phyloP scores from a whole-genome alignment of 2,888 invertebrate species.

The Cephus nigrinus region DNA sequence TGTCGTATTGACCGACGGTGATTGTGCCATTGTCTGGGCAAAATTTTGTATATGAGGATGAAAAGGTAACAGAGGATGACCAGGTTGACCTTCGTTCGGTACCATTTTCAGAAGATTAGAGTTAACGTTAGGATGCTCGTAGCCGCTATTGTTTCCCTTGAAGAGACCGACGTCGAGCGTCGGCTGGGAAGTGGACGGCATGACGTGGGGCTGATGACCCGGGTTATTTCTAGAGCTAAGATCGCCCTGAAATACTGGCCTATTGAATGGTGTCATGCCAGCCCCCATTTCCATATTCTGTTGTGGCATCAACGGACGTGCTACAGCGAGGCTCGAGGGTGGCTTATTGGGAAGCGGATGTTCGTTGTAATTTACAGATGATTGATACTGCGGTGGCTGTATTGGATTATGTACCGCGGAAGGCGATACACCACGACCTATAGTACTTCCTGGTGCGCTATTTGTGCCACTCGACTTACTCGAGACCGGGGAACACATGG shows the following conservation, averaged over 20 bases:
- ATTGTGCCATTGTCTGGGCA: slow-evolving; percentile 54
- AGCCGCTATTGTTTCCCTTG: slow-evolving; percentile 48
- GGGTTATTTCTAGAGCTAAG: slow-evolving; percentile 44
- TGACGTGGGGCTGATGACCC: slow-evolving; percentile 47
- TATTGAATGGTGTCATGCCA: slow-evolving; percentile 49
- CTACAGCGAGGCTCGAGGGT: slow-evolving; percentile 58
- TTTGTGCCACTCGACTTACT: slow-evolving; percentile 71
- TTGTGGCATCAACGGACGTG: slow-evolving; percentile 57
- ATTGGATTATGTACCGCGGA: slow-evolving; percentile 53
- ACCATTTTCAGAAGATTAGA: slow-evolving; percentile 66
- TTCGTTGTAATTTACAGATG: slow-evolving; percentile 51
- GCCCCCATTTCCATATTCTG: slow-evolving; percentile 47
- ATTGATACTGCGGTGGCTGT: slow-evolving; percentile 53
- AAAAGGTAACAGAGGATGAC: slow-evolving; percentile 50
- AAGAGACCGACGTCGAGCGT: slow-evolving; percentile 54
- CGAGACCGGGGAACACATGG: slow-evolving; percentile 82
- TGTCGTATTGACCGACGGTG: slow-evolving; percentile 63
- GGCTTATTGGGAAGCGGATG: slow-evolving; percentile 52
- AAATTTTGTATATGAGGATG: slow-evolving; percentile 57
- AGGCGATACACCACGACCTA: slow-evolving; percentile 46
- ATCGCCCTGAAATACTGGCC: slow-evolving; percentile 54
- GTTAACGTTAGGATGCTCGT: slow-evolving; percentile 54
- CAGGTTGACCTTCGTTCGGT: slow-evolving; percentile 53
- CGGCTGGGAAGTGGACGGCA: slow-evolving; percentile 53
- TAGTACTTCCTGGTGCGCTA: slow-evolving; percentile 38